phyloP scores from a whole-genome alignment of 2,113 vertebrate species.

The Apteryx owenii region DNA sequence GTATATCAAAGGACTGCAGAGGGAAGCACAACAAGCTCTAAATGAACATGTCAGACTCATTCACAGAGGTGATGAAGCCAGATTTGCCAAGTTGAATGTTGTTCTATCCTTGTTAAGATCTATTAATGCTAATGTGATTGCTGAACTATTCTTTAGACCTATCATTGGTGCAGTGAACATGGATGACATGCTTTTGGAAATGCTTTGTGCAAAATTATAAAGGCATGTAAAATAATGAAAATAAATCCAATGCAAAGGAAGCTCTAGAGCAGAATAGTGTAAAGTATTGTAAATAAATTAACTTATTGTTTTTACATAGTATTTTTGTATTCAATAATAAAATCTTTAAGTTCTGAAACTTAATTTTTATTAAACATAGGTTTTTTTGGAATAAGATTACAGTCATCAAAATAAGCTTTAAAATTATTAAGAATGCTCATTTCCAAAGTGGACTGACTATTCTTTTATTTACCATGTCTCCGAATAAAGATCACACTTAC shows the following conservation, averaged over 20 bases:
- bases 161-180: slow-evolving; percentile 94
- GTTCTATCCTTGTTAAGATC: slow-evolving; percentile 91
- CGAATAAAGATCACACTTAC: slow-evolving; percentile 3
- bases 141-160: slow-evolving; percentile 95
- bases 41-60: slow-evolving; percentile 91
- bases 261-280: slow-evolving; percentile 44
- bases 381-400: background rate
- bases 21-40: slow-evolving; percentile 92
- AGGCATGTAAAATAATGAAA: background rate
- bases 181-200: slow-evolving; percentile 96
- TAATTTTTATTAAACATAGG: slow-evolving; percentile 25
- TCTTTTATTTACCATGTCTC: background rate
- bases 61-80: slow-evolving; percentile 84
- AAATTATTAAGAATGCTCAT: background rate
- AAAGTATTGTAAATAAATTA: slow-evolving; percentile 80
- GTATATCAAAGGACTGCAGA: slow-evolving; percentile 93
- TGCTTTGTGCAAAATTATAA: slow-evolving; percentile 92
- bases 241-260: slow-evolving; percentile 24
- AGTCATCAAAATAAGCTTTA: background rate
- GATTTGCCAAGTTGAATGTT: slow-evolving; percentile 90
- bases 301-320: slow-evolving; percentile 86
- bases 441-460: background rate
- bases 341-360: slow-evolving; percentile 51
- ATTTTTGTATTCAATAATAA: slow-evolving; percentile 86
- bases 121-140: slow-evolving; percentile 87